Percentiles rank a stretch among this genome's conserved stretches.
Evolutionary conservation across 2,797 vertebrate species (phyloP).

Genomic region (Coendou prehensilis): DNA sequence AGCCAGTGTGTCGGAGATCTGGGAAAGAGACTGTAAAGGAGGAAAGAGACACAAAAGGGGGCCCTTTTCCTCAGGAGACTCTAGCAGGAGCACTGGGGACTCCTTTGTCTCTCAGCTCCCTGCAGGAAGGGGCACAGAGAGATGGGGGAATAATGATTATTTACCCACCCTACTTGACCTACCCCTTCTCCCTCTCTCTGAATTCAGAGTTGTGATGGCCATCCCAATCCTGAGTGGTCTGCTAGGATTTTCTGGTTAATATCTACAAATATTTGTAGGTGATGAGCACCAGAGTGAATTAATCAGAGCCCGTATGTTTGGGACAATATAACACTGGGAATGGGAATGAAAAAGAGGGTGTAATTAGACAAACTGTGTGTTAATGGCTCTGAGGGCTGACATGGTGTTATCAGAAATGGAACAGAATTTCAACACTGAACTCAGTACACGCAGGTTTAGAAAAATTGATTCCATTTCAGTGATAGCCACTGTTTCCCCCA

Average conservation of each 20-base stretch:
- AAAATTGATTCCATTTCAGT: constrained; percentile 19
- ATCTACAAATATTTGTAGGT: not conserved
- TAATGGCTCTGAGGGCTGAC: not conserved
- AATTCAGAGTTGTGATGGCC: not conserved
- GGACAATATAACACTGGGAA: not conserved
- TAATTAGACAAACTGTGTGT: not conserved
- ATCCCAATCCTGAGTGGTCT: not conserved
- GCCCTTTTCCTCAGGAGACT: not conserved
- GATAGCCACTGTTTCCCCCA: not conserved
- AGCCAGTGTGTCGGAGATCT: not conserved
- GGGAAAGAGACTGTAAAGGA: not conserved
- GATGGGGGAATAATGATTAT: not conserved
- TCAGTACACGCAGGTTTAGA: not conserved
- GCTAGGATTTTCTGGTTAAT: not conserved
- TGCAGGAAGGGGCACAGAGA: not conserved
- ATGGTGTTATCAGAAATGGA: not conserved
- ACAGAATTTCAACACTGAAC: not conserved
- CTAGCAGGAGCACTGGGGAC: not conserved
- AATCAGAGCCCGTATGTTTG: not conserved
- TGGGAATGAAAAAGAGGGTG: not conserved
- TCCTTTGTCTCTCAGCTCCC: not conserved
- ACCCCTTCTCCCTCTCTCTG: not conserved
- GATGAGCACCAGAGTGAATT: not conserved
- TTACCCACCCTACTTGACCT: not conserved
- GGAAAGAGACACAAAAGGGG: not conserved